Evolutionary conservation across 2,113 vertebrate species (phyloP), one percentile per base, ranked within the genome.

Genomic region (Halcyon senegalensis): DNA sequence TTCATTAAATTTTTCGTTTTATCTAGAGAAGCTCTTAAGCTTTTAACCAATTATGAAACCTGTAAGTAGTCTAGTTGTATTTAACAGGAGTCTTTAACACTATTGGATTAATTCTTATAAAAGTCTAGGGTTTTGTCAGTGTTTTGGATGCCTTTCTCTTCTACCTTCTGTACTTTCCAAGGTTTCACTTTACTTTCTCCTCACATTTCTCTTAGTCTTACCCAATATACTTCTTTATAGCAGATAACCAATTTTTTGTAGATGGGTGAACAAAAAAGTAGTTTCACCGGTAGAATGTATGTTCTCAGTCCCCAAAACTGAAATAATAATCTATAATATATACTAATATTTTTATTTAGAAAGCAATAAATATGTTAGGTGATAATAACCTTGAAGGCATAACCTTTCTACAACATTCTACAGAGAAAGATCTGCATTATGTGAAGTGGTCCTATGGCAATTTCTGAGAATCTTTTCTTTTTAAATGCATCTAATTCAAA

Each of bases 361-460:
- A 74, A 51, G 11, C 8, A 55, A 58, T 25, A 70, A 48, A 37
- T 39, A 66, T 24, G 9, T 70, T 41, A 79, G 41, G 43, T 44
- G 9, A 4, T 51, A 77, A 63, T 14, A 16, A 63, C 2, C 5
- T 30, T n/a, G 16, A 90, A 43, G 3, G 5, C 43, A 66, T 75
- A 46, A 46, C 24, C 24, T 72, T 56, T 41, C 24, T 51, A 3
- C 39, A 43, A 1, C 7, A 33, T 77, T 90, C 37, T 44, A 23
- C 27, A 84, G 23, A 53, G 16, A 37, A 72, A 67, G 4, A 41
- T 4, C 1, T 63, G 9, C 7, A 44, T n/a, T 59, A 23, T 35
- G 37, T 27, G 7, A 58, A 73, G 3, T 0, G 51, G 4, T 50
- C 17, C 33, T 73, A 48, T 0, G 1, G 2, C 4, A 77, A 39